Percentiles rank a stretch among this genome's conserved stretches.
These are phyloP conservation scores for Thereva unica DNA, from an alignment of 2,888 invertebrate species.

Conservation along the genomic window DNA sequence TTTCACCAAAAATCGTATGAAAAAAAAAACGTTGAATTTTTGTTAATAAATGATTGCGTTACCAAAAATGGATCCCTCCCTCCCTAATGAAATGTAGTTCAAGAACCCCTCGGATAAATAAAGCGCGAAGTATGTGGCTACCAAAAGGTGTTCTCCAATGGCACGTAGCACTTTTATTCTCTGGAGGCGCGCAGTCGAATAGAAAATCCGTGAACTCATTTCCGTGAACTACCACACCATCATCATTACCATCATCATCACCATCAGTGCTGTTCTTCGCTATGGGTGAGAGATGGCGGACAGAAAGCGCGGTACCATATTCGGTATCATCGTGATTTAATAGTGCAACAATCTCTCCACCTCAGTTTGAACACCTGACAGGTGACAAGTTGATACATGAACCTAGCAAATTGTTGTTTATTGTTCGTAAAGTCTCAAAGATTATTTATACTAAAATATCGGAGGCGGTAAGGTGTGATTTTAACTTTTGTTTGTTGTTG, in stretches of 20 bases:
- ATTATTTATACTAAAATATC: not conserved
- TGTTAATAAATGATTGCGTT: constrained; percentile 10
- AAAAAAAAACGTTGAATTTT: constrained; percentile 11
- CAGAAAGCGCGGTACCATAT: constrained; percentile 14
- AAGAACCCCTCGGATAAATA: constrained; percentile 12
- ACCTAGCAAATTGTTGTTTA: constrained; percentile 8
- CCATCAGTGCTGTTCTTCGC: too few relatives aligned
- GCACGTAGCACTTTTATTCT: too few relatives aligned
- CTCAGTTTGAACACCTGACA: constrained; percentile 12
- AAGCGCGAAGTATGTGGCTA: not conserved
- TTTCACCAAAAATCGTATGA: constrained; percentile 15
- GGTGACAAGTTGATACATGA: not conserved
- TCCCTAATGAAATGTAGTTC: constrained; percentile 23
- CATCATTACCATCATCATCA: too few relatives aligned
- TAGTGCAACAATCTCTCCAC: not conserved
- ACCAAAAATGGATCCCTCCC: constrained; percentile 8
- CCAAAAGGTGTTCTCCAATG: too few relatives aligned
- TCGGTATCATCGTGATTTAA: constrained; percentile 1
- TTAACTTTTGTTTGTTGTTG: too few relatives aligned
- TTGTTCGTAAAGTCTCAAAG: not conserved
- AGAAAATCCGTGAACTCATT: too few relatives aligned
- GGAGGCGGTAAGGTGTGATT: too few relatives aligned
- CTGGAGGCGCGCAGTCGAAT: too few relatives aligned
- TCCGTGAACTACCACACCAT: too few relatives aligned
- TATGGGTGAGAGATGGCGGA: not conserved